These are phyloP conservation scores for Belgica antarctica DNA, from an alignment of 2,888 invertebrate species.

Conservation along the genomic window DNA sequence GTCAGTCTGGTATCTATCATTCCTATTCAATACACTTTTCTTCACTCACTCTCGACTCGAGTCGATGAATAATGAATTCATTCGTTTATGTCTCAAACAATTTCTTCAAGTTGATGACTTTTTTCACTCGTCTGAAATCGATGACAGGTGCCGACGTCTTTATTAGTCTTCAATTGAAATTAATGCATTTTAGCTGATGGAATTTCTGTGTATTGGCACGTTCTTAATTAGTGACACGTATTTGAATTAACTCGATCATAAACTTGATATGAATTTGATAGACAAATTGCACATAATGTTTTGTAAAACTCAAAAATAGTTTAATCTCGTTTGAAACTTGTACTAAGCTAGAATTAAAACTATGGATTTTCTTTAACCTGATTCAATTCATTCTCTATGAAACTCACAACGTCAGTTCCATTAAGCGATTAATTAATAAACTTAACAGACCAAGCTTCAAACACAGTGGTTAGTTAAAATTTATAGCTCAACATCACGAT, in stretches of 20 bases:
- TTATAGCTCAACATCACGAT: conserved; percentile 1
- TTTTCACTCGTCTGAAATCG: not conserved
- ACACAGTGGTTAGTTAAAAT: not conserved
- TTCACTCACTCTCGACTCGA: not conserved
- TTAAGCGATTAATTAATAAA: no score
- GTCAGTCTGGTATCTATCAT: conserved; percentile 42
- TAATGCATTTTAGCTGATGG: conserved; percentile 21
- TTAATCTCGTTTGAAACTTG: no score
- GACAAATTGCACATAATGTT: no score
- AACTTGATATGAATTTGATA: no score
- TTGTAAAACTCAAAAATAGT: no score
- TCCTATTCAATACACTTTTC: conserved; percentile 34
- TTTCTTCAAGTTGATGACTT: not conserved
- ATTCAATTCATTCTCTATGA: no score
- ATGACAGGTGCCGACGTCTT: conserved; percentile 43
- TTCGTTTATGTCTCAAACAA: conserved; percentile 13
- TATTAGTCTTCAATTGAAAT: conserved; percentile 42
- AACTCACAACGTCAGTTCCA: no score
- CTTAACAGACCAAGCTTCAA: not conserved
- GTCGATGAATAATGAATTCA: conserved; percentile 38
- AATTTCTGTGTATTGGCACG: conserved; percentile 3
- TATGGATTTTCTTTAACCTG: no score
- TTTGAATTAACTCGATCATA: no score
- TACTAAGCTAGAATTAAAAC: no score
- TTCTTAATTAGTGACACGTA: not conserved